These are phyloP conservation scores for Eutolmus rufibarbis DNA, from an alignment of 2,888 invertebrate genomes.

Conservation along the genomic window DNA sequence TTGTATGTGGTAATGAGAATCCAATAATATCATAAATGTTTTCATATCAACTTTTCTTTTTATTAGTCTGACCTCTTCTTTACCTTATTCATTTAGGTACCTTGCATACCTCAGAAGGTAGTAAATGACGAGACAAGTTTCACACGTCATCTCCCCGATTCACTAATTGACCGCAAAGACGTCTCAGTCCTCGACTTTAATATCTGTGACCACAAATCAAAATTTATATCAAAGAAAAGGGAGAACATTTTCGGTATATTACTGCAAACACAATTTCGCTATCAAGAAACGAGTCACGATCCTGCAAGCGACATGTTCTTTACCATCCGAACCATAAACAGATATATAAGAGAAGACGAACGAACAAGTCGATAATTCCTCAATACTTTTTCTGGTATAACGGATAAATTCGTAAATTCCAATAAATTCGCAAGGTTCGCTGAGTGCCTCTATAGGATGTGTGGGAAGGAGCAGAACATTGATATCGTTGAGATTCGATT, in stretches of 20 bases:
- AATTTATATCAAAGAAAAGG: background rate
- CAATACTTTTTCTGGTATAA: background rate
- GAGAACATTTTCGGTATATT: background rate
- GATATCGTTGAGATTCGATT: background rate
- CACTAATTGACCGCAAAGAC: conserved; percentile 13
- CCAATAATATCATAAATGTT: background rate
- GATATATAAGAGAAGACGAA: background rate
- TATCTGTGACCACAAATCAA: conserved; percentile 30
- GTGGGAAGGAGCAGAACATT: background rate
- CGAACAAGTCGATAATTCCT: background rate
- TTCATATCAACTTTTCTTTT: background rate
- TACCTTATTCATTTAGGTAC: background rate
- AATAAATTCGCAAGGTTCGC: background rate
- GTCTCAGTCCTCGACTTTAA: background rate
- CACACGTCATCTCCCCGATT: background rate
- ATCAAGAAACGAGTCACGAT: conserved; percentile 34
- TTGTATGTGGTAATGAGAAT: background rate
- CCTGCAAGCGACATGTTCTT: background rate
- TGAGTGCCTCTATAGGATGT: background rate
- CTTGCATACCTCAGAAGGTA: background rate
- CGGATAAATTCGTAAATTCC: conserved; percentile 23
- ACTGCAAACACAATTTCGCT: conserved; percentile 8
- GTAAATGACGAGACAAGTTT: conserved; percentile 1
- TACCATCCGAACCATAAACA: background rate
- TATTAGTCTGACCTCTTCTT: background rate